Base-by-base conservation (phyloP, 2,888 invertebrate species). In the Chelonus formosanus region DNA sequence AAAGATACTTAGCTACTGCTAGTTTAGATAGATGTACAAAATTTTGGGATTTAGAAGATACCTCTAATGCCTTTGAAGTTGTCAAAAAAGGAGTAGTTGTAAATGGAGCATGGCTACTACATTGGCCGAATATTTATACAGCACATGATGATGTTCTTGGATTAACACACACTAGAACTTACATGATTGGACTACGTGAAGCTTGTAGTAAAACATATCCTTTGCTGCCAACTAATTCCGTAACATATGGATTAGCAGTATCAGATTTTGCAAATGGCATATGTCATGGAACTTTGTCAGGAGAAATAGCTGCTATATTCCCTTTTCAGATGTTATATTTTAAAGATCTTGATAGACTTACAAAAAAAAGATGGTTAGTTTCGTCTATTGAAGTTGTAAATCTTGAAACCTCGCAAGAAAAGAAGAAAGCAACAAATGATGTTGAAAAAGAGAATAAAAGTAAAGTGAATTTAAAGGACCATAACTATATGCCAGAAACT, bases 41-140 rank as follows among this genome's bases (percentile, higher is more conserved):
- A 82, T 87, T 91, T 64, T 93, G 92, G 92, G 90, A 93, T 80
- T 87, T 91, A 61, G 81, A 86, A 58, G 83, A 86, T 70, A 77
- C 80, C 47, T 78, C 73, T 34, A 75, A 74, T 43, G 86, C 87
- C 1, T 77, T 86, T 35, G 78, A 74, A 43, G 70, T 69, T n/a
- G 52, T 73, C 3, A 85, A 84, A 70, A 85, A 83, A 66, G 85
- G 85, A 52, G 76, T 85, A 7, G 78, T 86, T n/a, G 82, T 84
- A 0, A 85, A 87, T 74, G 86, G 86, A 5, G 74, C 82, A 50
- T 89, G 88, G 88, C 71, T 87, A 65, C 83, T 80, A 4, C 84
- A 87, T 73, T 89, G 89, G 88, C 78, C 86, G 44, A 80, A 84
- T 63, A 81, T 83, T 58, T 71, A 86, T 3, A 73, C 81, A n/a